Percentiles rank a stretch among this genome's conserved stretches.
Evolutionary conservation across 2,888 invertebrate genomes (phyloP).

Genomic region (Cabera pusaria): DNA sequence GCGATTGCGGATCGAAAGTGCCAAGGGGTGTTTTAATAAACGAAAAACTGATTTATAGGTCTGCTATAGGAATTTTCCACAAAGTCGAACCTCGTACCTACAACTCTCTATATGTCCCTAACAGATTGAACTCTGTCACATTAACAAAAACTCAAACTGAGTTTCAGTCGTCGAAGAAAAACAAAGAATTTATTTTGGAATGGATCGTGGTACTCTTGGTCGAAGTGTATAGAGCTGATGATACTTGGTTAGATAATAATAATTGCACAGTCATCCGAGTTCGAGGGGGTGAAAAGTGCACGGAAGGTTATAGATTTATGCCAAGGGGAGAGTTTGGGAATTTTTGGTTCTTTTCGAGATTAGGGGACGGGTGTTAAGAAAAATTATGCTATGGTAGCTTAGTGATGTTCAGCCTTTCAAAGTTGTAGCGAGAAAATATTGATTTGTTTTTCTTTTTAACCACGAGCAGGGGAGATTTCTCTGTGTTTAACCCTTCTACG

Average conservation of each 20-base stretch:
- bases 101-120: slow-evolving; percentile 3
- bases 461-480: too few relatives aligned
- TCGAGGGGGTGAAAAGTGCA: slow-evolving; percentile 30
- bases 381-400: background rate
- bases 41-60: slow-evolving; percentile 73
- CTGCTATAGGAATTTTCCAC: slow-evolving; percentile 63
- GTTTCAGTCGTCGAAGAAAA: too few relatives aligned
- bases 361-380: background rate
- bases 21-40: slow-evolving; percentile 67
- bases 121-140: slow-evolving; percentile 2
- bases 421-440: too few relatives aligned
- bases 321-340: slow-evolving; percentile 10
- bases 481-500: too few relatives aligned
- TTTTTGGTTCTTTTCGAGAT: slow-evolving; percentile 3
- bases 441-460: too few relatives aligned
- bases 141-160: background rate
- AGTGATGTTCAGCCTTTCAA: too few relatives aligned
- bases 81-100: slow-evolving; percentile 28
- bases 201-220: slow-evolving; percentile 2
- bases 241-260: slow-evolving; percentile 45
- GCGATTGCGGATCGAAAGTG: slow-evolving; percentile 51
- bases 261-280: slow-evolving; percentile 72
- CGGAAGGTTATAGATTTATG: slow-evolving; percentile 38
- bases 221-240: slow-evolving; percentile 20
- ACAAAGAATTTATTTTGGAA: slow-evolving; percentile 40